These are phyloP conservation scores for Drosophila vallismaia DNA, from an alignment of 2,888 invertebrate genomes.

Conservation along the genomic window DNA sequence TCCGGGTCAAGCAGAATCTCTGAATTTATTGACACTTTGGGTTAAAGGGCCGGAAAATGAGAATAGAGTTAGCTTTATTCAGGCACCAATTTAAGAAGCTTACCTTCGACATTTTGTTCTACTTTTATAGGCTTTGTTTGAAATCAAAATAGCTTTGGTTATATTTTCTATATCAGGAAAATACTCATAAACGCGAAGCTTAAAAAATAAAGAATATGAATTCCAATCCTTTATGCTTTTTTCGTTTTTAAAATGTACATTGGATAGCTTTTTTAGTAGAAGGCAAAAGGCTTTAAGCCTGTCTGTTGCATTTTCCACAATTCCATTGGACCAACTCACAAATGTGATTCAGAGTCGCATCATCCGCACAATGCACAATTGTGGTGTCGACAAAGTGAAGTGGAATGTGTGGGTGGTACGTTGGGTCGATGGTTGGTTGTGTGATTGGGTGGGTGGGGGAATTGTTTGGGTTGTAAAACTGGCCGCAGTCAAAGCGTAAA, in stretches of 20 bases:
- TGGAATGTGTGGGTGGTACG: conserved; percentile 6
- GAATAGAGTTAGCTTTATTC: not conserved
- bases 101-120: not conserved
- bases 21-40: conserved; percentile 7
- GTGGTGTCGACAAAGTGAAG: conserved; percentile 10
- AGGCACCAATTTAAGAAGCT: not conserved
- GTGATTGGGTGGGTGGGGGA: conserved; percentile 12
- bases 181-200: not conserved
- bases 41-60: not conserved
- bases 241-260: not conserved
- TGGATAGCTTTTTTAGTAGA: not conserved
- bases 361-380: conserved; percentile 45
- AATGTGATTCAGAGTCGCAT: conserved; percentile 43
- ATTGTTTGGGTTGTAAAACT: conserved; percentile 42
- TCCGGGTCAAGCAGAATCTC: not conserved
- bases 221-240: not conserved
- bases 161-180: too few species aligned
- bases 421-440: not conserved
- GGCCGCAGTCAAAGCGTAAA: conserved; percentile 55
- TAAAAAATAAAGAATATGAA: not conserved
- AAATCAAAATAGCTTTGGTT: too few species aligned
- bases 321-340: conserved; percentile 23
- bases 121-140: too few species aligned
- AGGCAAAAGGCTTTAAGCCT: conserved; percentile 5
- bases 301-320: conserved; percentile 34